phyloP scores from a whole-genome alignment of 2,797 vertebrate genomes.

The Pempheris klunzingeri region DNA sequence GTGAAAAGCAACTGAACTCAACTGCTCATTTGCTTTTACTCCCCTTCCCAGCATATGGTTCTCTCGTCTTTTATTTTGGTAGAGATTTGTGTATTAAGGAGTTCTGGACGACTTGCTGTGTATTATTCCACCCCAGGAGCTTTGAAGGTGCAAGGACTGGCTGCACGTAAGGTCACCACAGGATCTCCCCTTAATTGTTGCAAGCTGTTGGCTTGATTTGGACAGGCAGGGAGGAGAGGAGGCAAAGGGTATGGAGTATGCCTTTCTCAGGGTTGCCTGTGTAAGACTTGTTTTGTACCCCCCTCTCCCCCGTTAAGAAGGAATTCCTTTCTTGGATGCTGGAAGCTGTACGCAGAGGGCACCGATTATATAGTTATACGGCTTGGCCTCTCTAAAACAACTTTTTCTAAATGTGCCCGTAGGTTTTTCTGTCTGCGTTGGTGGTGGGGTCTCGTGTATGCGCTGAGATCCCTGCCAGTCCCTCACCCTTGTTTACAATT shows the following conservation, averaged over 20 bases:
- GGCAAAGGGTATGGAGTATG: constrained; percentile 63
- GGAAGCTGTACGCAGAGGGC: constrained; percentile 66
- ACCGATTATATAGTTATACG: constrained; percentile 73
- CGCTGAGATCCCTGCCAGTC: constrained; percentile 46
- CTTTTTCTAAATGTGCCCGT: constrained; percentile 67
- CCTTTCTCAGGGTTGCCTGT: constrained; percentile 74
- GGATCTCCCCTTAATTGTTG: constrained; percentile 87
- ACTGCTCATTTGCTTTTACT: constrained; percentile 58
- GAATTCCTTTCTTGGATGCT: constrained; percentile 78
- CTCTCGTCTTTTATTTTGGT: constrained; percentile 72
- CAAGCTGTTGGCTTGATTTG: constrained; percentile 85
- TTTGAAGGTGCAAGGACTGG: constrained; percentile 85
- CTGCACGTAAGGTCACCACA: constrained; percentile 85
- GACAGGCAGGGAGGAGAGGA: constrained; percentile 68
- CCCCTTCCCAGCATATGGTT: constrained; percentile 53
- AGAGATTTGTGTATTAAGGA: constrained; percentile 82
- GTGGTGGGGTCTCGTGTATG: constrained; percentile 49
- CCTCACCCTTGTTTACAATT: constrained; percentile 55
- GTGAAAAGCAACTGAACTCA: constrained; percentile 42
- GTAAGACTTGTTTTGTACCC: constrained; percentile 59
- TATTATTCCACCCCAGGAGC: constrained; percentile 84
- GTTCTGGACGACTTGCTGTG: constrained; percentile 85
- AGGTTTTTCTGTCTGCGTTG: constrained; percentile 73
- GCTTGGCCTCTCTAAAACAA: constrained; percentile 66
- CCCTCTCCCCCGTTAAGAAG: constrained; percentile 63